Evolutionary conservation across 2,797 vertebrate genomes (phyloP), one percentile per base, ranked within the genome.

Genomic region (Galago senegalensis): DNA sequence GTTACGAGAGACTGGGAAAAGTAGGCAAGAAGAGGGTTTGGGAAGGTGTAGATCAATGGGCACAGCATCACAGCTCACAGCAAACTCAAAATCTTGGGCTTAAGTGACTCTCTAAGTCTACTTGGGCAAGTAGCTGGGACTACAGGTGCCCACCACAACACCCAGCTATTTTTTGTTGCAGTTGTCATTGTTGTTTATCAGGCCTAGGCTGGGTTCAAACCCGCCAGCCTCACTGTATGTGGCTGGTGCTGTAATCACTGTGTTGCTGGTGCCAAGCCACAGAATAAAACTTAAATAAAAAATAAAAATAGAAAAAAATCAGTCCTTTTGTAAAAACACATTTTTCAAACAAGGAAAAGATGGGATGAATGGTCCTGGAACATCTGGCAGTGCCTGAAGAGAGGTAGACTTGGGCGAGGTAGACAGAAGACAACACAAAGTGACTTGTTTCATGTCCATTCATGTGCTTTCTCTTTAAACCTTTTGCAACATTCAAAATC

Each of bases 381-480:
- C 6, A 69, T 31, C 17, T 37, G 40, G 25, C 43, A 31, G 37
- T 25, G 8, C 61, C 17, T 61, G 61, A 60, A 46, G 25, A 72
- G 56, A 72, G 21, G 14, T 72, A 72, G 37, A 13, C 25, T 84
- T 81, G 13, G 25, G 31, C 49, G 43, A 89, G 17, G 25, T 37
- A 49, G 46, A 23, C 67, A 4, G 29, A 84, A 58, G 46, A 37
- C 5, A 84, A 46, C 37, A 18, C 13, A n/a, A 67, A 17, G 2
- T 67, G 9, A 40, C 27, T 93, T 73, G 25, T 46, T 87, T 83
- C 84, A 61, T 43, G 65, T 61, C 40, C 10, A 13, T 84, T 72
- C 20, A 23, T 84, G 89, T 90, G 1, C 70, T 97, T 94, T n/a
- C 90, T 75, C 43, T 80, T 83, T 94, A 88, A 79, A 56, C n/a